phyloP scores from a whole-genome alignment of 2,113 vertebrate species.

The Anarrhichthys ocellatus region DNA sequence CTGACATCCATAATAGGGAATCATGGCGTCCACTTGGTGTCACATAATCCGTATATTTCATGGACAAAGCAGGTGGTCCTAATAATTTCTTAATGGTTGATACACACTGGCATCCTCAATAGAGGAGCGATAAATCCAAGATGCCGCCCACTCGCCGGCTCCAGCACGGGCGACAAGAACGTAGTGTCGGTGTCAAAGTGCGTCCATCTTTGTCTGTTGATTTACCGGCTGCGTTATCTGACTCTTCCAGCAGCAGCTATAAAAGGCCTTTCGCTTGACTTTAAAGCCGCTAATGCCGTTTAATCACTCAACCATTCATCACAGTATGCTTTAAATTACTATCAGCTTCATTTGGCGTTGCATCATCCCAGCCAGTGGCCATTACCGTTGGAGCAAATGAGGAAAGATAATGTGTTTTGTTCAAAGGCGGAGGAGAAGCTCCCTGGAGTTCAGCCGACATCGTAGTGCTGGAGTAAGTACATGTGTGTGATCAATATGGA shows the following conservation, averaged over 20 bases:
- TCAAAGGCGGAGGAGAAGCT: conserved; percentile 41
- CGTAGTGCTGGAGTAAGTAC: background rate
- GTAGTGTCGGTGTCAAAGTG: conserved; percentile 49
- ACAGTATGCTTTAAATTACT: conserved; percentile 64
- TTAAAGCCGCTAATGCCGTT: conserved; percentile 59
- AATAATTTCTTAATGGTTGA: background rate
- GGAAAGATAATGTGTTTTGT: conserved; percentile 62
- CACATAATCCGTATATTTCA: background rate
- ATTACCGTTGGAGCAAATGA: conserved; percentile 44
- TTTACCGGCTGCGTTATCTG: conserved; percentile 51
- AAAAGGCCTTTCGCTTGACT: conserved; percentile 44
- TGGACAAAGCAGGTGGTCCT: conserved; percentile 7
- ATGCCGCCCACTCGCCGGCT: conserved; percentile 40
- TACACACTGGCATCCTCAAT: background rate
- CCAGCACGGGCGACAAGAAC: background rate
- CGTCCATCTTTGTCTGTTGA: conserved; percentile 60
- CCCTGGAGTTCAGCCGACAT: conserved; percentile 36
- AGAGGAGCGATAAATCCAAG: background rate
- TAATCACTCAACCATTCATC: conserved; percentile 71
- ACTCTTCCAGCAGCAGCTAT: conserved; percentile 53
- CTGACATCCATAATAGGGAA: background rate
- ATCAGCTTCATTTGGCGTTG: conserved; percentile 59
- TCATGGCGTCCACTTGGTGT: background rate
- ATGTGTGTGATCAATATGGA: conserved; percentile 14
- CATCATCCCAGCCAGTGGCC: conserved; percentile 48